A percentile compares a stretch with the other conserved stretches of the same genome.
Conservation (phyloP, 2,888 invertebrate species). For the Papilio elwesi region DNA sequence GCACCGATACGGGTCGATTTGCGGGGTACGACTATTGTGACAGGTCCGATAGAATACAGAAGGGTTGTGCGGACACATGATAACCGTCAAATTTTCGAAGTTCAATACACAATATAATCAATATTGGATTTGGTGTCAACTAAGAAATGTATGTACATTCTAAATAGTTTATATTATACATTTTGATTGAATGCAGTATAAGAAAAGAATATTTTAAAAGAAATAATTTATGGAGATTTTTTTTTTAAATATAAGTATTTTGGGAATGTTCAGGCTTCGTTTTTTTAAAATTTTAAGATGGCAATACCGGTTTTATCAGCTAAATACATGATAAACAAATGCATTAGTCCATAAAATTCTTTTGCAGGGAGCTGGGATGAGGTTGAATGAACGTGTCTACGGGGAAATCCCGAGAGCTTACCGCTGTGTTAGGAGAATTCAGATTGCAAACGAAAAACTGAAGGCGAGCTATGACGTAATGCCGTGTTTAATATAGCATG, state of each 20-base stretch:
- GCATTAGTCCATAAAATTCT: neutral
- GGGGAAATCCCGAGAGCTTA: constrained; percentile 45
- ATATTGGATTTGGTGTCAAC: neutral
- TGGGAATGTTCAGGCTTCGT: too few species aligned
- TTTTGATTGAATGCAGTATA: too few species aligned
- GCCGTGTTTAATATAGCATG: neutral
- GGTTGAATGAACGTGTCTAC: constrained; percentile 37
- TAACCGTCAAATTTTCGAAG: neutral
- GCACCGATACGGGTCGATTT: constrained; percentile 76
- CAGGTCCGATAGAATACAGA: constrained; percentile 58
- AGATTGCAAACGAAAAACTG: constrained; percentile 42
- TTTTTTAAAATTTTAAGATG: neutral
- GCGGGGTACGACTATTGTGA: constrained; percentile 61
- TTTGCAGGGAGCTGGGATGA: too few species aligned
- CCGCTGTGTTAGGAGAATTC: constrained; percentile 45
- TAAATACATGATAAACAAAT: neutral
- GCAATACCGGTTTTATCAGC: neutral
- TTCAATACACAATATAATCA: neutral
- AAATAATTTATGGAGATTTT: too few species aligned
- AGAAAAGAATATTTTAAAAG: too few species aligned
- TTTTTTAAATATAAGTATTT: too few species aligned
- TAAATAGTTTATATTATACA: too few species aligned
- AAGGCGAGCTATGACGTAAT: constrained; percentile 49
- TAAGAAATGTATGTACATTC: neutral
- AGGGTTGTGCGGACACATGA: constrained; percentile 48